Conservation (phyloP, 2,113 vertebrate genomes). For the Chelonoidis abingdonii region DNA sequence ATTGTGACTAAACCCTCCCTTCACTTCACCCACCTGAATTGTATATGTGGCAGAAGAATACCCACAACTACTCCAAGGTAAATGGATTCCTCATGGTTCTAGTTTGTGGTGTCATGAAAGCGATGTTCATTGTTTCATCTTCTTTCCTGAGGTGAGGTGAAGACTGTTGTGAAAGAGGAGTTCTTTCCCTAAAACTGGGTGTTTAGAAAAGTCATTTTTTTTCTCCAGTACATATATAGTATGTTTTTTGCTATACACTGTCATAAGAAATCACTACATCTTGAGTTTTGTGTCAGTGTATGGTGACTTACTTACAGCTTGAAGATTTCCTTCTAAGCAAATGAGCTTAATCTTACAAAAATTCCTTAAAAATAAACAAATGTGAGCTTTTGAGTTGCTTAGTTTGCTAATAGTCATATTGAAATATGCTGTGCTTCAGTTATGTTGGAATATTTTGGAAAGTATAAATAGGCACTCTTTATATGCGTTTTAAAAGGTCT, state of each 20-base stretch:
- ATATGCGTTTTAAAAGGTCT: no score
- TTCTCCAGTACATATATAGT: not conserved
- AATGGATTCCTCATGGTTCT: not conserved
- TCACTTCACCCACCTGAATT: not conserved
- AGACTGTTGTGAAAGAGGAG: not conserved
- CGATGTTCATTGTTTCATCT: constrained; percentile 45
- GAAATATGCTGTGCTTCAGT: not conserved
- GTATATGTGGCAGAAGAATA: not conserved
- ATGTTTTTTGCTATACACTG: not conserved
- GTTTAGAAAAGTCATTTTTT: not conserved
- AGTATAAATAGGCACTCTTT: not conserved
- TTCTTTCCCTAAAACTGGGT: not conserved
- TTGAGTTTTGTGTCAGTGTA: not conserved
- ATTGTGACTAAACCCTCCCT: not conserved
- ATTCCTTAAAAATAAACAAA: not conserved
- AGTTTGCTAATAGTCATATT: not conserved
- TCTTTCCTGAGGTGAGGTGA: not conserved
- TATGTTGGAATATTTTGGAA: not conserved
- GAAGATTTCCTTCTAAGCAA: not conserved
- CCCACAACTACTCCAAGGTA: not conserved
- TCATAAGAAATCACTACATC: not conserved
- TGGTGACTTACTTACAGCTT: not conserved
- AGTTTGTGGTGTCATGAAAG: not conserved
- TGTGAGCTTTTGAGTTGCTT: accelerated
- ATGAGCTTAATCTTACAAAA: not conserved